phyloP scores from a whole-genome alignment of 2,113 vertebrate genomes.

The Euleptes europaea region DNA sequence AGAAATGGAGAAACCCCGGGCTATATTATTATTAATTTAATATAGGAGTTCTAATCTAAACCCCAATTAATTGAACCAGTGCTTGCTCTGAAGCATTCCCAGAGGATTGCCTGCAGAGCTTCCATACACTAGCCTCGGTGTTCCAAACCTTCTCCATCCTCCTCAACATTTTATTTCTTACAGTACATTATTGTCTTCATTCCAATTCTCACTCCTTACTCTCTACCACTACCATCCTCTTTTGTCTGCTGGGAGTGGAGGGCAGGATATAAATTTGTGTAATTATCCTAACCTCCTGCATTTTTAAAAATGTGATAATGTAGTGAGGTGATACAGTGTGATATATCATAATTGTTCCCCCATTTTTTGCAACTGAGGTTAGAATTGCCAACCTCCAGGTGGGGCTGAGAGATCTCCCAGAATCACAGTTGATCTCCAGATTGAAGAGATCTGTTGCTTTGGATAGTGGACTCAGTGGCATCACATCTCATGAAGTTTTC shows the following conservation, averaged over 20 bases:
- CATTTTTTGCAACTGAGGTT: background rate
- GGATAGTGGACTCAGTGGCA: too few species aligned
- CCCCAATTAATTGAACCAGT: background rate
- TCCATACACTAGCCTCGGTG: background rate
- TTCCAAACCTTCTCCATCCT: background rate
- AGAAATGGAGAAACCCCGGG: background rate
- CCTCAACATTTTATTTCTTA: background rate
- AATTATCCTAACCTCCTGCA: background rate
- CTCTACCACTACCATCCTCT: background rate
- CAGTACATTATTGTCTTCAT: background rate
- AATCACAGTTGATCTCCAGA: too few species aligned
- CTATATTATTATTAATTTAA: background rate
- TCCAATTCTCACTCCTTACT: background rate
- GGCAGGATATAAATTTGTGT: background rate
- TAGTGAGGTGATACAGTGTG: background rate
- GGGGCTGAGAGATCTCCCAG: too few species aligned
- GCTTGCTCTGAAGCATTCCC: background rate
- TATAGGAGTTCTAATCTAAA: constrained; percentile 8
- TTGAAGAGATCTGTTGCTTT: too few species aligned
- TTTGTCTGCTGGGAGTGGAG: background rate
- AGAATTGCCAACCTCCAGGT: too few species aligned
- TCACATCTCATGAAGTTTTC: too few species aligned
- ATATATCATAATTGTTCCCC: background rate
- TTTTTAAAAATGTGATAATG: background rate
- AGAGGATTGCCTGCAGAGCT: background rate